These are phyloP conservation scores for Naja naja DNA, from an alignment of 2,113 vertebrate species.

Conservation along the genomic window DNA sequence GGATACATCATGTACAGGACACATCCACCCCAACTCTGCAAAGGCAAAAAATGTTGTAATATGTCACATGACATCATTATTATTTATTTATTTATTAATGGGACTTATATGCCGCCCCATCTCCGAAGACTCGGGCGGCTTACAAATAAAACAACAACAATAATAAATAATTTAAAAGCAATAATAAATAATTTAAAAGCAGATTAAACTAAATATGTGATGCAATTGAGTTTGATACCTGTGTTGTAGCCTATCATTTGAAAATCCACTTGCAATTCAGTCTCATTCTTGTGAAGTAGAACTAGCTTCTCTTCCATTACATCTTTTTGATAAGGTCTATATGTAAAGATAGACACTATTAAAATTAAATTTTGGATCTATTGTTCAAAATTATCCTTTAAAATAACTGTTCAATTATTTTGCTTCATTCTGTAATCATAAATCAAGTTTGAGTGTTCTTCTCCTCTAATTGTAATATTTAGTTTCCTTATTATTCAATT, in stretches of 20 bases:
- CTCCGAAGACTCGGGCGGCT: too few species aligned
- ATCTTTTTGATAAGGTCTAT: neutral
- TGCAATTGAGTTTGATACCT: too few species aligned
- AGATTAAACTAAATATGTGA: too few species aligned
- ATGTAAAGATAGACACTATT: neutral
- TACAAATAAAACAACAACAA: too few species aligned
- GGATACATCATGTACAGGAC: too few species aligned
- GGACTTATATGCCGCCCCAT: too few species aligned
- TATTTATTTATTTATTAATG: too few species aligned
- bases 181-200: too few species aligned
- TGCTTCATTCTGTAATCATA: neutral
- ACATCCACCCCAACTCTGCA: too few species aligned
- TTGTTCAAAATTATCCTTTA: neutral
- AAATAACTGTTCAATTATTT: neutral
- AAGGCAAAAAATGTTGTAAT: too few species aligned
- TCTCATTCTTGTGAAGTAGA: neutral
- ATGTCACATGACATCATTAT: too few species aligned
- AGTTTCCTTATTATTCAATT: neutral
- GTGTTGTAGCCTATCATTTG: neutral
- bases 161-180: too few species aligned
- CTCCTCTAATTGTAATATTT: neutral
- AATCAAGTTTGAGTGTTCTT: neutral
- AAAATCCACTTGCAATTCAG: neutral
- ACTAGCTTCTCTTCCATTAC: neutral
- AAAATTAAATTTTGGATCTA: neutral